phyloP scores from a whole-genome alignment of 2,113 vertebrate genomes.

The Lophius piscatorius region DNA sequence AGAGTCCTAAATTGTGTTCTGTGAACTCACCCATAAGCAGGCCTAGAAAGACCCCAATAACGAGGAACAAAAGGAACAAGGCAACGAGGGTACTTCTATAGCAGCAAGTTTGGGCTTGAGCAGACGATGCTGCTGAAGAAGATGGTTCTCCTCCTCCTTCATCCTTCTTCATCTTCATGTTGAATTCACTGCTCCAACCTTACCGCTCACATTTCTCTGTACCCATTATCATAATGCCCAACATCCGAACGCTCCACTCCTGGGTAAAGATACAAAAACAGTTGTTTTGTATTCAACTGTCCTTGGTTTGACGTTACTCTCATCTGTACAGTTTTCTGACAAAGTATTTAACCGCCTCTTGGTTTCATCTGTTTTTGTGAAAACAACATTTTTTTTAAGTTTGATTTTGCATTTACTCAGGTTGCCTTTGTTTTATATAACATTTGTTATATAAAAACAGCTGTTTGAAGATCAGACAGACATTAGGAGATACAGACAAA shows the following conservation, averaged over 20 bases:
- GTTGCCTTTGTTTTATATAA: too few relatives aligned
- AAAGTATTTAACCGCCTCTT: too few relatives aligned
- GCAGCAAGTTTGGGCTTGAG: constrained; percentile 37
- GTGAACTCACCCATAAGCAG: constrained; percentile 72
- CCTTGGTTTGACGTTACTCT: too few relatives aligned
- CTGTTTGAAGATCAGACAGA: too few relatives aligned
- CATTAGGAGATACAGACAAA: too few relatives aligned
- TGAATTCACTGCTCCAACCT: constrained; percentile 46
- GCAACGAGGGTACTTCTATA: constrained; percentile 39
- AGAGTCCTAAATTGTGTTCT: neutral
- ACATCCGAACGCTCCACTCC: constrained; percentile 25
- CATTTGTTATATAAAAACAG: too few relatives aligned
- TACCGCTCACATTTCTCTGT: constrained; percentile 36
- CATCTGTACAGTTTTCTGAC: too few relatives aligned
- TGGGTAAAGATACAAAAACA: constrained; percentile 11
- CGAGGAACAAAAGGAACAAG: constrained; percentile 68
- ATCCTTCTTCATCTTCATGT: constrained; percentile 75
- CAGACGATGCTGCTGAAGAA: constrained; percentile 24
- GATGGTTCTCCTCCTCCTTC: constrained; percentile 57
- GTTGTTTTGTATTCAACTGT: too few relatives aligned
- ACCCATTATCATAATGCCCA: constrained; percentile 23
- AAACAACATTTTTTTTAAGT: too few relatives aligned
- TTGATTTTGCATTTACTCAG: too few relatives aligned
- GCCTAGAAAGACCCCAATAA: constrained; percentile 69
- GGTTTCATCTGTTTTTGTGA: too few relatives aligned